Base-by-base conservation (phyloP, 92 coral and sea anemone species). In the Porites lobata region DNA sequence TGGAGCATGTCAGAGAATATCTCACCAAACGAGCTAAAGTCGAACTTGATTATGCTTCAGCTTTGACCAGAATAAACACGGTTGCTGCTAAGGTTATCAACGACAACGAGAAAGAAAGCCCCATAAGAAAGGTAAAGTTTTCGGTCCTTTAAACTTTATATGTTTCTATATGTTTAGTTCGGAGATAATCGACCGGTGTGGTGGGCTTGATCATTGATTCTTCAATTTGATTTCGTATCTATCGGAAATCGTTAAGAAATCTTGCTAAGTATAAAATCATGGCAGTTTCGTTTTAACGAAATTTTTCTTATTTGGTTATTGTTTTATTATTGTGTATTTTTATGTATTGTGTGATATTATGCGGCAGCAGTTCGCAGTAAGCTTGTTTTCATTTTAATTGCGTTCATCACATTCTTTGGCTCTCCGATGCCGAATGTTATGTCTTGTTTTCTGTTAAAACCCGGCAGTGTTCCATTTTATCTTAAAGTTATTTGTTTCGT, bases 1-100 rank as follows among this genome's bases (percentile, higher is more conserved):
- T 97, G 86, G 99, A 97, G 76, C 94, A 94, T 84, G 90, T 92
- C 81, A 94, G 79, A 43, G 90, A 95, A 2, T 97, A 97, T 77
- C 66, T 96, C 64, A 87, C 78, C 10, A 93, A 92, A 54, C 90
- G 96, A 78, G 87, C 90, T 11, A 90, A 91, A 79, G 94, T 95
- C 9, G 98, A 92, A 63, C 89, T 89, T 22, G 98, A 97, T 13
- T 97, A 95, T 80, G 87, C 96, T 18, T 59, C 96, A 51, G 93
- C 98, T 7, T 79, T 97, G 81, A 83, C 86, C 7, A 97, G 96
- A 83, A 91, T 97, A 14, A 95, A 92, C 79, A 74, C 89, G 29
- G 86, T 98, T 26, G 95, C 95, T 9, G 68, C 80, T 6, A 89
- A 90, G 7, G 78, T 88, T 18, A 69, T 92, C 5, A 83, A 87